phyloP scores from a whole-genome alignment of 35 echinoderm and acorn worm species.

The Apostichopus californicus region DNA sequence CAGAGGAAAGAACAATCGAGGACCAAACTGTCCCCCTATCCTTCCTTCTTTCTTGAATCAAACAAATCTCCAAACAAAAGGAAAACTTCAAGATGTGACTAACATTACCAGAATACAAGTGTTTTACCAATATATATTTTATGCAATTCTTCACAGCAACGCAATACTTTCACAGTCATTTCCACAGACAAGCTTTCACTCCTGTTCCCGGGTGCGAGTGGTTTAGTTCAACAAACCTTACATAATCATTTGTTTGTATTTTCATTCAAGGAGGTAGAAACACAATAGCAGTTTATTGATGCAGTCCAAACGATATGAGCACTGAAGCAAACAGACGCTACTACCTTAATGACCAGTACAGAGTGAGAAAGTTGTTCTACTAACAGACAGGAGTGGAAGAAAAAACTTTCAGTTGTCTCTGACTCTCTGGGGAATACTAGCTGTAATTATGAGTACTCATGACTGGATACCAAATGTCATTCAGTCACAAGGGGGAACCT shows the following conservation, averaged over 20 bases:
- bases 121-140: no score
- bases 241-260: constrained; percentile 19
- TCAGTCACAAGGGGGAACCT: no score
- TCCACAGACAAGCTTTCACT: not conserved
- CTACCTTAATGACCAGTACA: no score
- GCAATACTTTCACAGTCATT: not conserved
- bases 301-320: not conserved
- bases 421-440: no score
- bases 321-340: not conserved
- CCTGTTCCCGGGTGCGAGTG: not conserved
- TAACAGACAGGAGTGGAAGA: no score
- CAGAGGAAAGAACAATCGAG: not conserved
- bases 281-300: constrained; percentile 1
- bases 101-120: no score
- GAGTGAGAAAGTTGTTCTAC: no score
- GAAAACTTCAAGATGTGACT: not conserved
- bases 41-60: not conserved
- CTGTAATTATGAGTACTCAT: no score
- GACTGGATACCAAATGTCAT: no score
- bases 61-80: constrained; percentile 1
- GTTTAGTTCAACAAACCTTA: not conserved
- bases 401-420: no score
- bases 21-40: not conserved
- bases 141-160: not conserved
- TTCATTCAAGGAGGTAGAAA: not conserved